phyloP scores from a whole-genome alignment of 2,888 invertebrate species.

The Netelia inedita region DNA sequence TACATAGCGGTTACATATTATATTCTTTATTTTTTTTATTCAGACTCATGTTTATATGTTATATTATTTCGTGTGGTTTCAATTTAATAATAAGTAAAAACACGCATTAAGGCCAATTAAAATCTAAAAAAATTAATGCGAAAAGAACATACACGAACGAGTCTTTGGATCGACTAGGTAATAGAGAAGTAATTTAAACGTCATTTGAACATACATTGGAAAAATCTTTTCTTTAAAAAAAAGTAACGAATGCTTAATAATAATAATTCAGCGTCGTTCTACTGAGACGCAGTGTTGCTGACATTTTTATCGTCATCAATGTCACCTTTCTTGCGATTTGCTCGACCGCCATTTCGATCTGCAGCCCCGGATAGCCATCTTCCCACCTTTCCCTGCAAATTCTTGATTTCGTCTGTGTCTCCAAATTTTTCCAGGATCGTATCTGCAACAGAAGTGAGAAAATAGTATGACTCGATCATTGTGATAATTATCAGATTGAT shows the following conservation, averaged over 20 bases:
- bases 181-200: not conserved
- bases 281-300: not conserved
- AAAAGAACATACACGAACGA: not conserved
- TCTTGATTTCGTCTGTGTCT: conserved; percentile 1
- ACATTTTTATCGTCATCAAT: not conserved
- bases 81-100: not conserved
- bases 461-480: conserved; percentile 22
- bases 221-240: not conserved
- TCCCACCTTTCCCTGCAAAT: conserved; percentile 40
- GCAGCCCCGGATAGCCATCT: conserved; percentile 46
- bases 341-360: conserved; percentile 49
- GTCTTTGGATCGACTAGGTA: not conserved
- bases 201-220: not conserved
- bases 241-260: not conserved
- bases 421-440: conserved; percentile 41
- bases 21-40: not conserved
- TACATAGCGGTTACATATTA: not conserved
- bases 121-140: not conserved
- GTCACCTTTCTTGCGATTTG: conserved; percentile 14
- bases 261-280: conserved; percentile 10
- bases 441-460: conserved; percentile 26
- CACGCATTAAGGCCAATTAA: not conserved
- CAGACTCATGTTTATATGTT: not conserved
- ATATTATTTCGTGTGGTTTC: not conserved
- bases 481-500: not conserved